Base-by-base conservation (phyloP, 1,140 invertebrate species). In the Acyrthosiphon pisum region DNA sequence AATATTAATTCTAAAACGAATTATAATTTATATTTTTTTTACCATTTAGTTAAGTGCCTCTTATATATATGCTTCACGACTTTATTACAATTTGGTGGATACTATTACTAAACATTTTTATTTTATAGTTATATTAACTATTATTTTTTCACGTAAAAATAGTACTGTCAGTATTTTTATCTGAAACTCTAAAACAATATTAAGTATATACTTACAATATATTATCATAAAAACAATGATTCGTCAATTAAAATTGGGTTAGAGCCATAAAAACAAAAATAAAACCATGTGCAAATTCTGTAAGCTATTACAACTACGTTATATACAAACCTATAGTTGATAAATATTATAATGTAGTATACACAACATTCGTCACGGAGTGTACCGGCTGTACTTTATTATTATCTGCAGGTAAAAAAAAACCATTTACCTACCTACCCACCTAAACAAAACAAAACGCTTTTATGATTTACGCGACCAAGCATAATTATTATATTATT, bases 401-500 rank as follows among this genome's bases (percentile, higher is more conserved):
- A 88, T 50, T n/a, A 35, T 18, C 46, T n/a, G 46, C 86, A 88
- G 86, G 46, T 88, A 88, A 48, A 88, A 48, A 88, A 68, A 50
- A 88, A 50, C 6, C 30, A n/a, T 68, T 1, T 76, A n/a, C 60
- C 60, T 76, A 76, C 30, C 30, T 76, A 76, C 30, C 30, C n/a
- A 76, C 60, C 30, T n/a, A 76, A 76, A 76, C 60, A 76, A 46
- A 50, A 88, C 44, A 48, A 48, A 88, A n/a, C 86, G 46, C 18
- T 48, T 50, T 88, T 46, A 50, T 88, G 30, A 50, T 48, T 88
- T 88, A 88, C 30, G 46, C 86, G 86, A 48, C 86, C 30, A n/a
- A 88, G 86, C 46, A 48, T 48, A 88, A 53, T 89, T 53, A 89
- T 89, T 89, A 37, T 89, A 53, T 89, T 89, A 89, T 89, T 89